Conservation (phyloP, 2,113 vertebrate genomes). For the Nycticebus coucang region DNA sequence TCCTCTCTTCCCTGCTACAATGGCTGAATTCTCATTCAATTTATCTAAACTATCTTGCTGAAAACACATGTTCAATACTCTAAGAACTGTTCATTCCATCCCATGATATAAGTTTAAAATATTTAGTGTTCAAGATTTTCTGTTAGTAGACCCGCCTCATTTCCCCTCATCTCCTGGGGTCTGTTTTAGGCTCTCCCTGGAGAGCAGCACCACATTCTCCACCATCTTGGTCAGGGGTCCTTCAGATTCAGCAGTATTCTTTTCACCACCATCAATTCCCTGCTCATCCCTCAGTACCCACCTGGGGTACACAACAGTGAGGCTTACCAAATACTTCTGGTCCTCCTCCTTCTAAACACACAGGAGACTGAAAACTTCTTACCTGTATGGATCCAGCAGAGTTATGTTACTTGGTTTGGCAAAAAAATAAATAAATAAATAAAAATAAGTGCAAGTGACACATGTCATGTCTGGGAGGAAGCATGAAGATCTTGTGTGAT, state of each 20-base stretch:
- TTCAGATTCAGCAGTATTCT: neutral
- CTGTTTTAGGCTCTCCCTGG: neutral
- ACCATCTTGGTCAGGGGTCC: neutral
- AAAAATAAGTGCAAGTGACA: neutral
- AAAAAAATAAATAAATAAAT: neutral
- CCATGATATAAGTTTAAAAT: neutral
- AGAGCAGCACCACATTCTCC: neutral
- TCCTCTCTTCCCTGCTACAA: neutral
- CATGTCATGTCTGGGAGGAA: neutral
- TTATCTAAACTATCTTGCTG: neutral
- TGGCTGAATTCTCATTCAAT: neutral
- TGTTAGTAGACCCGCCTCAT: neutral
- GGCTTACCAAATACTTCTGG: neutral
- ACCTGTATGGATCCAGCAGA: neutral
- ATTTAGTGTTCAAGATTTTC: neutral
- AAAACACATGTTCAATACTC: neutral
- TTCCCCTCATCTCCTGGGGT: neutral
- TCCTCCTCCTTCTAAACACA: neutral
- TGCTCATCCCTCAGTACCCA: neutral
- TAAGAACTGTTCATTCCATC: neutral
- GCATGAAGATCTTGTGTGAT: neutral
- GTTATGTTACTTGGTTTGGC: neutral
- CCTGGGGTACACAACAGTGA: neutral
- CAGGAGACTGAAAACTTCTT: neutral
- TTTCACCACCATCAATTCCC: neutral